A percentile compares a stretch with the other conserved stretches of the same genome.
Evolutionary conservation across 92 coral and sea anemone species (phyloP).

Genomic region (Paragorgia papillata): DNA sequence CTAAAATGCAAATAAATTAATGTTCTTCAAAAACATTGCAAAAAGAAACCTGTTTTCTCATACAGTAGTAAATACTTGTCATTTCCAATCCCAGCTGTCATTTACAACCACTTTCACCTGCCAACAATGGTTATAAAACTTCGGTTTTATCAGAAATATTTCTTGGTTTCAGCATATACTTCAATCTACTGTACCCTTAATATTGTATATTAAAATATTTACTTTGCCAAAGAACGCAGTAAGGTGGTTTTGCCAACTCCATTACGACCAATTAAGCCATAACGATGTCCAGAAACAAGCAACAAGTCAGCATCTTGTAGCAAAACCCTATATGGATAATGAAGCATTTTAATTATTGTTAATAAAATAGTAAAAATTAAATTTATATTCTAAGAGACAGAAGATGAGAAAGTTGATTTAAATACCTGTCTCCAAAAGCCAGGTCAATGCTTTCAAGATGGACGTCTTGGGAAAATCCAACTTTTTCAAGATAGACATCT

Average conservation of each 20-base stretch:
- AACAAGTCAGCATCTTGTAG: conserved; percentile 69
- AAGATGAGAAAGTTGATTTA: neutral
- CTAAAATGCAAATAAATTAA: conserved; percentile 44
- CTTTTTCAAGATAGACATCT: conserved; percentile 70
- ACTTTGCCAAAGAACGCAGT: conserved; percentile 73
- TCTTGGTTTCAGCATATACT: too few species aligned
- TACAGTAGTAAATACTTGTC: too few species aligned
- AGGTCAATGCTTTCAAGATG: conserved; percentile 82
- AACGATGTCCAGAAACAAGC: conserved; percentile 69
- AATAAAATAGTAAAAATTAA: too few species aligned
- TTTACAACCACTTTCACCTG: too few species aligned
- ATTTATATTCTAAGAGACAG: too few species aligned
- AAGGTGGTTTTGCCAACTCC: conserved; percentile 86
- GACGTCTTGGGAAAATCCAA: conserved; percentile 75
- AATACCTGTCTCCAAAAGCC: conserved; percentile 85
- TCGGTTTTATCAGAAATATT: neutral
- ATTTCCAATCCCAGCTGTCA: too few species aligned
- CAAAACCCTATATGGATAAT: conserved; percentile 45
- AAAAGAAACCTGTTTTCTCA: neutral
- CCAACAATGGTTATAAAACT: too few species aligned
- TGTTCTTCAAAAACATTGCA: too few species aligned
- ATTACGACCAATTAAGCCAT: conserved; percentile 87
- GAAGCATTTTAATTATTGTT: neutral
- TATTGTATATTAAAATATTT: too few species aligned
- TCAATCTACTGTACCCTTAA: too few species aligned